Evolutionary conservation across 53 echinoderm and acorn worm genomes (phyloP), one percentile per base, ranked within the genome.

Genomic region (Temnopleurus reevesii): DNA sequence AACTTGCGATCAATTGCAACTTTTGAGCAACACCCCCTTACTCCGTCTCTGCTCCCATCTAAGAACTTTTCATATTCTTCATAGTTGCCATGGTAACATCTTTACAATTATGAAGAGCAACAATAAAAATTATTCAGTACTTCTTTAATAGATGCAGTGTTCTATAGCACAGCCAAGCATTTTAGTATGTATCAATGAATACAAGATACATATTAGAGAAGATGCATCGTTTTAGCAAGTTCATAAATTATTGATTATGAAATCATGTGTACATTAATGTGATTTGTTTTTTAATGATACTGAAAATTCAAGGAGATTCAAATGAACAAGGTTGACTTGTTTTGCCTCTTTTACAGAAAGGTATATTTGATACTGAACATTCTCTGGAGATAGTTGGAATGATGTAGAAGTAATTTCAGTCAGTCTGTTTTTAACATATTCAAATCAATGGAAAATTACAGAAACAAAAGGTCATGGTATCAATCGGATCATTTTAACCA

Each of bases 261-360:
- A 79, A 49, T 79, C 79, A 79, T 79, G 79, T 79, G 79, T 79
- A 79, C 30, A 79, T 79, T 71, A 41, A 71, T 71, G 71, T 71
- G 23, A 38, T 71, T 71, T 64, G 18, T 64, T n/a, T n/a, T n/a
- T n/a, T 33, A 64, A 12, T 35, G 35, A 64, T 33, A 34, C 23
- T 5, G 9, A 71, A 9, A n/a, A 71, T 71, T 36, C 71, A 71
- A 71, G 23, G 38, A 41, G 12, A 21, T 38, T 71, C 21, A n/a
- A 36, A 71, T 71, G 19, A 63, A 71, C 71, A 71, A 71, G 71
- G 29, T 2, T 63, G 33, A 31, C 63, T 63, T 63, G 63, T 71
- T 71, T 43, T n/a, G n/a, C 23, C 38, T 71, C 41, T 41, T n/a
- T 1, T 26, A n/a, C 23, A 43, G 19, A 23, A 41, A 71, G 36